These are phyloP conservation scores for Myrmecophaga tridactyla DNA, from an alignment of 2,113 vertebrate species.

Conservation along the genomic window DNA sequence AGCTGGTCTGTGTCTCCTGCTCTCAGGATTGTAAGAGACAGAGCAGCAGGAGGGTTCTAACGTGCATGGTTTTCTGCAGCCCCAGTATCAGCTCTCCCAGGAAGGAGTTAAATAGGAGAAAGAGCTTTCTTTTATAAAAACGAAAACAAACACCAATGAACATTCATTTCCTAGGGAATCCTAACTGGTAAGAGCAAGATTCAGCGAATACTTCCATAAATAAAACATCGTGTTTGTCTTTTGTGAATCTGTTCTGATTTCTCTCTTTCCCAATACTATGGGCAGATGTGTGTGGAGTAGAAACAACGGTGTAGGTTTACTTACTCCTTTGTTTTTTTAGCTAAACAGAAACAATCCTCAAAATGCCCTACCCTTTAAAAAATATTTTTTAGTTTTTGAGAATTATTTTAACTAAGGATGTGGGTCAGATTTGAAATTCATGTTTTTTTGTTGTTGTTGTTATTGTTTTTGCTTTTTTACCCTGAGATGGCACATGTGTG, in stretches of 20 bases:
- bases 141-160: not conserved
- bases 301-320: not conserved
- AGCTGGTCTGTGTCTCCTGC: no score
- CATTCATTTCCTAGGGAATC: slow-evolving; percentile 32
- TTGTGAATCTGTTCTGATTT: not conserved
- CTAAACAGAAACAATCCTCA: not conserved
- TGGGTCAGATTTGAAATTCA: not conserved
- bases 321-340: not conserved
- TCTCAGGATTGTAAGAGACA: not conserved
- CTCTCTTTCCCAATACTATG: not conserved
- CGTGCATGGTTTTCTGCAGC: not conserved
- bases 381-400: not conserved
- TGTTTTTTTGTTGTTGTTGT: no score
- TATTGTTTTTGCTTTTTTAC: not conserved
- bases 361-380: not conserved
- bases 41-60: not conserved
- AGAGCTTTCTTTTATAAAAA: not conserved
- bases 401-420: not conserved
- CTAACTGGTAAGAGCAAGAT: slow-evolving; percentile 34
- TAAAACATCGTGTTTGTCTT: not conserved
- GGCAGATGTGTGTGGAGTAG: not conserved
- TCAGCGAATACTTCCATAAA: slow-evolving; percentile 15
- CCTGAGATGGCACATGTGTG: not conserved
- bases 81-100: not conserved
- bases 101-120: not conserved